phyloP scores from a whole-genome alignment of 1,140 invertebrate species.

The Sminthurinus signatus region DNA sequence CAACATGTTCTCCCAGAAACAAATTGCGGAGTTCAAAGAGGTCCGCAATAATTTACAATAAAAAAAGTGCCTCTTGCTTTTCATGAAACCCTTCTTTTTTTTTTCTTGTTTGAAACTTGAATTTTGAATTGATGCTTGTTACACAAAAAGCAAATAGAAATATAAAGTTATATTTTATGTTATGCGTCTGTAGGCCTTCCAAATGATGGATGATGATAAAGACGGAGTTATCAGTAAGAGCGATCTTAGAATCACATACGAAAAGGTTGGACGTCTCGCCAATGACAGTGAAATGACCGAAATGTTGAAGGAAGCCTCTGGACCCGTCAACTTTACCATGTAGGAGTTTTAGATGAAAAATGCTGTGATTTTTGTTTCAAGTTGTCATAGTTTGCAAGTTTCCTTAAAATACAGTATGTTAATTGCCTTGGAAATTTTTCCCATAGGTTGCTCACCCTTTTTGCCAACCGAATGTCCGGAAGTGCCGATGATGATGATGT shows the following conservation, averaged over 20 bases:
- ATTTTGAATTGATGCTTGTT: no score
- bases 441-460: constrained; percentile 83
- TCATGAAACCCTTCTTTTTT: no score
- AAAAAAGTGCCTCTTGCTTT: no score
- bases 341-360: no score
- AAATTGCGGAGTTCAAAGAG: constrained; percentile 94
- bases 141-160: no score
- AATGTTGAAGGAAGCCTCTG: constrained; percentile 82
- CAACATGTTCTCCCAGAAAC: constrained; percentile 90
- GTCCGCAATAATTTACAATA: no score
- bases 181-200: constrained; percentile 78
- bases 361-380: no score
- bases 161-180: no score
- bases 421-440: no score
- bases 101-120: no score
- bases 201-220: constrained; percentile 97
- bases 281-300: constrained; percentile 84
- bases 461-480: constrained; percentile 74
- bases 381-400: no score
- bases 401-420: no score
- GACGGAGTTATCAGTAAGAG: constrained; percentile 95
- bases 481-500: constrained; percentile 49
- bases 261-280: constrained; percentile 83
- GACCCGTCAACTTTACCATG: constrained; percentile 93
- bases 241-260: constrained; percentile 91